phyloP scores from a whole-genome alignment of 2,797 vertebrate genomes.

The Delichon dasypus region DNA sequence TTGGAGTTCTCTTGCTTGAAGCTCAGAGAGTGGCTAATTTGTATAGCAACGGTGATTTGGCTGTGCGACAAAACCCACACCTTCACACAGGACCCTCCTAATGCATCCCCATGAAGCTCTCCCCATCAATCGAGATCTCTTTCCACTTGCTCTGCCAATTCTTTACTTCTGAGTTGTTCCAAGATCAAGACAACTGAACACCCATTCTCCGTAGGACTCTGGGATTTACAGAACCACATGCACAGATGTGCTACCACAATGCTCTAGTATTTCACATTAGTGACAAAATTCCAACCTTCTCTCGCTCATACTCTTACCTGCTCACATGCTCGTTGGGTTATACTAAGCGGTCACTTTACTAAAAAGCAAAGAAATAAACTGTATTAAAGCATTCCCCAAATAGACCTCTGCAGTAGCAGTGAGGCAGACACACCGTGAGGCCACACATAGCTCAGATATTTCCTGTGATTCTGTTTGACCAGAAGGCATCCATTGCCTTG shows the following conservation, averaged over 20 bases:
- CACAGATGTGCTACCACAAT: not conserved
- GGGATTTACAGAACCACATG: not conserved
- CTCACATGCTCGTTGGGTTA: not conserved
- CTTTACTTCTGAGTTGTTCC: not conserved
- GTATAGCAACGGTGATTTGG: fast-evolving
- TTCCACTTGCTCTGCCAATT: not conserved
- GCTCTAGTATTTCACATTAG: not conserved
- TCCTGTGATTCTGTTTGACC: not conserved
- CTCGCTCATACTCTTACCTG: not conserved
- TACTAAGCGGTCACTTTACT: not conserved
- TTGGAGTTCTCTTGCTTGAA: not conserved
- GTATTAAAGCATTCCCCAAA: not conserved
- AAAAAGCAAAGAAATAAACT: not conserved
- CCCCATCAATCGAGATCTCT: not conserved
- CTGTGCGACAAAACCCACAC: not conserved
- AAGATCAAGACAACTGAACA: not conserved
- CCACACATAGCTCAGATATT: not conserved
- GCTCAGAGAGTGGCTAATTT: not conserved
- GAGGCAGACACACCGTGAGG: not conserved
- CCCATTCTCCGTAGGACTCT: not conserved
- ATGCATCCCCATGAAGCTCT: not conserved
- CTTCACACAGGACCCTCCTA: not conserved
- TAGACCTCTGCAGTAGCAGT: not conserved
- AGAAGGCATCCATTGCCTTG: not conserved
- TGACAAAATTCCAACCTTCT: not conserved